Base-by-base conservation (phyloP, 30 jellyfish, hydroid and myxozoan species). In the Aurelia sp. region DNA sequence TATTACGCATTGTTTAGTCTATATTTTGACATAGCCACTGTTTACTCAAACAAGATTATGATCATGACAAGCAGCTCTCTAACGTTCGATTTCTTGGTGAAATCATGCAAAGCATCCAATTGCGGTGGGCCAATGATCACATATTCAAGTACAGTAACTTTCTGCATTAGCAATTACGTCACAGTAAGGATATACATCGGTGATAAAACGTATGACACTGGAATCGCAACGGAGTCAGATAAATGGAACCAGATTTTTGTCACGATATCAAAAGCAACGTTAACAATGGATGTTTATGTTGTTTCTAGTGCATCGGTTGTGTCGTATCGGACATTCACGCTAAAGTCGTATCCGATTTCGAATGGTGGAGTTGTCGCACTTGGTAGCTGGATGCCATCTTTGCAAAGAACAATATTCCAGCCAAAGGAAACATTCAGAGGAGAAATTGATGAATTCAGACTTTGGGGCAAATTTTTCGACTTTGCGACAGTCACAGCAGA, bases 51-150 rank as follows among this genome's bases (percentile, higher is more conserved):
- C 23, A 65, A 44, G 53, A 23, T 74, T 12, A 33, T 74, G 17
- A 13, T 84, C 58, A 10, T 84, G 62, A 61, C 66, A n/a, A 65
- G 87, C 67, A 64, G 51, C 66, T 59, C 87, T 12, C 23, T 84
- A n/a, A 84, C 93, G 4, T 51, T 84, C 35, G 93, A 84, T 6
- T 84, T 84, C 27, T 27, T 73, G 31, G 85, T 84, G 17, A 84
- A 73, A 73, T 74, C 93, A 20, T 84, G 93, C 41, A n/a, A 74
- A 15, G 57, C 68, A 9, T 48, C 87, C 11, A 18, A 13, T 0
- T 84, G 93, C 47, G 87, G 93, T 48, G 93, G 93, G 17, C 87
- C 93, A 20, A 13, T 84, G 55, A 44, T 84, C 19, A 61, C 93
- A 17, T 84, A 73, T 63, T 53, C 87, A 22, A 61, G 81, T 55